Evolutionary conservation across 2,113 vertebrate species (phyloP).

Genomic region (Calidris pygmaea): DNA sequence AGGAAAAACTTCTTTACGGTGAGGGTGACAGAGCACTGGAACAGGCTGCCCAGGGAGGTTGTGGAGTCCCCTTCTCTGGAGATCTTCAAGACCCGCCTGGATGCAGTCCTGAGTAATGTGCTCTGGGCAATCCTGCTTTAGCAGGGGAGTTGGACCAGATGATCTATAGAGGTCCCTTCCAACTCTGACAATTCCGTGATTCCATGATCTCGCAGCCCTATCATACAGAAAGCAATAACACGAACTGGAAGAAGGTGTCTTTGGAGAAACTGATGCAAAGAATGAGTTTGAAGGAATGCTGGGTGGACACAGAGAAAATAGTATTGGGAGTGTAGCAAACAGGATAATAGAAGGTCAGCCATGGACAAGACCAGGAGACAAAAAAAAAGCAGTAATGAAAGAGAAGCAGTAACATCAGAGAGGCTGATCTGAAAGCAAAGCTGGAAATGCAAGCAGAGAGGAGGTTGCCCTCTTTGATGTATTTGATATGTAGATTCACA

Average conservation of each 20-base stretch:
- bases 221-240: neutral
- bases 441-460: neutral
- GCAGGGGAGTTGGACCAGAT: too few relatives aligned
- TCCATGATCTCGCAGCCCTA: fast-evolving
- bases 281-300: neutral
- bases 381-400: neutral
- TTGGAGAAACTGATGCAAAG: neutral
- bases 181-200: too few relatives aligned
- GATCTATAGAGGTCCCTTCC: too few relatives aligned
- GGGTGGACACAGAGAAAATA: neutral
- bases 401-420: neutral
- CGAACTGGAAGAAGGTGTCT: neutral
- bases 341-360: fast-evolving
- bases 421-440: neutral
- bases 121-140: too few relatives aligned
- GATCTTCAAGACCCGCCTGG: too few relatives aligned
- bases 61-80: too few relatives aligned
- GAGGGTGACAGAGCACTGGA: too few relatives aligned
- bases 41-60: too few relatives aligned
- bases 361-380: neutral
- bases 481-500: neutral
- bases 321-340: neutral
- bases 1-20: too few relatives aligned
- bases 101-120: too few relatives aligned
- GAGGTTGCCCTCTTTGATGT: neutral